Evolutionary conservation across 1,140 invertebrate species (phyloP).

Genomic region (Berghia stephanieae): DNA sequence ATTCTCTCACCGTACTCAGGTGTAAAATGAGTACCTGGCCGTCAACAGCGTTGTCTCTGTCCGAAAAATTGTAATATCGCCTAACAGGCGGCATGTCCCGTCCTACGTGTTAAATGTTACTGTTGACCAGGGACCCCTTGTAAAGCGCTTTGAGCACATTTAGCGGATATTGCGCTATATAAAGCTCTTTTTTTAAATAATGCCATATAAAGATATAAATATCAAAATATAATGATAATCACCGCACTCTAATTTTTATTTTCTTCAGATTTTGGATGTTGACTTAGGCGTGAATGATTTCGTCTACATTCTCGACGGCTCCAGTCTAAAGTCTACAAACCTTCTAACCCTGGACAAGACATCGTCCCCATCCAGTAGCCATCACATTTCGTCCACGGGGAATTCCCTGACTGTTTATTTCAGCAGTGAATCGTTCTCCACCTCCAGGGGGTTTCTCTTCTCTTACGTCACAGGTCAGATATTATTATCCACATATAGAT

Average conservation of each 20-base stretch:
- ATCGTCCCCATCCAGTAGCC: neutral
- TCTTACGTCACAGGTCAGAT: slow-evolving; percentile 31
- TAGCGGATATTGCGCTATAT: no score
- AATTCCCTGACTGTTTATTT: slow-evolving; percentile 33
- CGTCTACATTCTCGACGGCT: slow-evolving; percentile 35
- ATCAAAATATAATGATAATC: neutral
- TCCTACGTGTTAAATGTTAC: no score
- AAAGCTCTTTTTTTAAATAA: no score
- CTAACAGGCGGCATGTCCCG: no score
- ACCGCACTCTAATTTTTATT: neutral
- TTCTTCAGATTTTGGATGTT: slow-evolving; percentile 36
- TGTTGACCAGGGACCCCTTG: no score
- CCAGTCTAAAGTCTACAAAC: slow-evolving; percentile 5
- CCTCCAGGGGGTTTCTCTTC: slow-evolving; percentile 33
- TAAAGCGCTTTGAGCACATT: no score
- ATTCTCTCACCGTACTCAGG: no score
- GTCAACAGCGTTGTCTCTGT: no score
- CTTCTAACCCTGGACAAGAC: slow-evolving; percentile 30
- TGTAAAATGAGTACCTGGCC: no score
- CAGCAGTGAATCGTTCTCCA: neutral
- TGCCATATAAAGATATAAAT: neutral
- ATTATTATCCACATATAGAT: no score
- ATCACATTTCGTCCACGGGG: slow-evolving; percentile 35
- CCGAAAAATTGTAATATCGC: no score
- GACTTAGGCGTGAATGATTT: slow-evolving; percentile 34